Conservation (phyloP, 64 coral and sea anemone genomes). For the Actinia equina region DNA sequence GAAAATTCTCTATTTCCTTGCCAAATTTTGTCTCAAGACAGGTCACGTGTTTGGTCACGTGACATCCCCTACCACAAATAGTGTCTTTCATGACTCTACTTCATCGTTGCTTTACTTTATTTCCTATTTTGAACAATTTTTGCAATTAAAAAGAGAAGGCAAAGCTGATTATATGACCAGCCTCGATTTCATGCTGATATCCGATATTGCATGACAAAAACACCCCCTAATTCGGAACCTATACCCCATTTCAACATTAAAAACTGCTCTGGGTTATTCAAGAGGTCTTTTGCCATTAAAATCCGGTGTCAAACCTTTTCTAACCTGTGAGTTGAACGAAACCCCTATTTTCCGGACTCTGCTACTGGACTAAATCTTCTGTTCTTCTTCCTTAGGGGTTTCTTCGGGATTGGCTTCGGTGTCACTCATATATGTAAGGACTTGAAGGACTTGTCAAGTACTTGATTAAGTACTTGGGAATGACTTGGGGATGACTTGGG, state of each 20-base stretch:
- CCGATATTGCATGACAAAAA: not conserved
- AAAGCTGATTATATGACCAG: not conserved
- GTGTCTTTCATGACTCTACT: not conserved
- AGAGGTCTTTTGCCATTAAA: constrained; percentile 13
- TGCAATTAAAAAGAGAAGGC: not conserved
- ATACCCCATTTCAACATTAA: not conserved
- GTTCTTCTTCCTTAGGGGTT: no score
- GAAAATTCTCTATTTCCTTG: not conserved
- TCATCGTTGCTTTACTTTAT: not conserved
- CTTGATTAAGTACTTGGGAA: no score
- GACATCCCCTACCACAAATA: not conserved
- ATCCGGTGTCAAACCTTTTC: constrained; percentile 38
- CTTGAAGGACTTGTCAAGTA: no score
- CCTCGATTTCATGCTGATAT: not conserved
- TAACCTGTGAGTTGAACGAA: constrained; percentile 20
- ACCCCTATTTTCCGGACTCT: constrained; percentile 33
- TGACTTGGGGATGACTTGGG: no score
- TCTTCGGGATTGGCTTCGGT: no score
- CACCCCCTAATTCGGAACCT: not conserved
- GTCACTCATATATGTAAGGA: no score
- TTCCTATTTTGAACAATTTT: not conserved
- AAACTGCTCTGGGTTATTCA: not conserved
- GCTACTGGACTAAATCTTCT: constrained; percentile 10
- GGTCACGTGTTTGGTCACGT: constrained; percentile 3
- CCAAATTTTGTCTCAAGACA: not conserved